A percentile compares a stretch with the other conserved stretches of the same genome.
phyloP scores from a whole-genome alignment of 2,797 vertebrate species.

The Otolemur crassicaudatus region DNA sequence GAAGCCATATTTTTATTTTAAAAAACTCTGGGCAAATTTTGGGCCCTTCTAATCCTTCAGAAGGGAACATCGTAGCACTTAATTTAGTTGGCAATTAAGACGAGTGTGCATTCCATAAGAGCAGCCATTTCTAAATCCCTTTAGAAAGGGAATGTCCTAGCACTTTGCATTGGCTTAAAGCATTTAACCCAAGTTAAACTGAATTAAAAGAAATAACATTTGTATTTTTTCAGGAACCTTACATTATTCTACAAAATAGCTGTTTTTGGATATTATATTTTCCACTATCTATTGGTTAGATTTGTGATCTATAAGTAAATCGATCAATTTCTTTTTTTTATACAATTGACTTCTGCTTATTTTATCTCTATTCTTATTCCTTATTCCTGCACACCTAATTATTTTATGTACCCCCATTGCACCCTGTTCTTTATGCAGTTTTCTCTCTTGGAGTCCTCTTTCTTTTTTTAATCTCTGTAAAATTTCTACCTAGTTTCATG shows the following conservation, averaged over 20 bases:
- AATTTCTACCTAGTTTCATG: background rate
- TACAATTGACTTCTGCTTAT: background rate
- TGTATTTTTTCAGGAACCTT: background rate
- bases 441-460: background rate
- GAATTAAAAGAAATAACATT: background rate
- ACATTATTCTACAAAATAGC: background rate
- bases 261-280: background rate
- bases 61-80: background rate
- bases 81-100: no score
- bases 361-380: background rate
- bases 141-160: background rate
- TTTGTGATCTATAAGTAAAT: background rate
- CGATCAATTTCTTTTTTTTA: background rate
- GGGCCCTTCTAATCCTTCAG: background rate
- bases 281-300: background rate
- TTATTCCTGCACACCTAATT: background rate
- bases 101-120: no score
- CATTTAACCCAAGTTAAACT: background rate
- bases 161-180: background rate
- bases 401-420: background rate
- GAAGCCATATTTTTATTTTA: background rate
- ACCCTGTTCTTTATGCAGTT: background rate
- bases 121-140: no score
- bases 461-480: background rate
- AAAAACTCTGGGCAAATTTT: background rate